Base-by-base conservation (phyloP, 2,797 vertebrate genomes). In the Anas flavirostris region DNA sequence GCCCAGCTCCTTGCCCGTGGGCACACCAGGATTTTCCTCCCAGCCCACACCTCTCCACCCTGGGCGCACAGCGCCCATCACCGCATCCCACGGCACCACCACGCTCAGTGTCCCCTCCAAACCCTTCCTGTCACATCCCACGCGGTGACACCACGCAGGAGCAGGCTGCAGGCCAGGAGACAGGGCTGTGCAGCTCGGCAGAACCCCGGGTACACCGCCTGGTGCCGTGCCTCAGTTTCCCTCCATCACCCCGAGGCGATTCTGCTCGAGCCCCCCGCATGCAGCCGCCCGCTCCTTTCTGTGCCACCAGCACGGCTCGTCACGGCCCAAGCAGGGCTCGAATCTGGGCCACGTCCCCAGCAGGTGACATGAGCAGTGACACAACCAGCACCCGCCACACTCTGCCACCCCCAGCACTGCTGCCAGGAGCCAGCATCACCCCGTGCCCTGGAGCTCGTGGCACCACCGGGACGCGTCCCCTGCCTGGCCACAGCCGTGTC, bases 401-500 rank as follows among this genome's bases (percentile, higher is more conserved):
- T 37, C 80, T 21, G 9, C 52, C 82, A 92, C 80, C 62, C 58
- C 46, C 86, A 59, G 63, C 55, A 9, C 4, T 14, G 2, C n/a
- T 69, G 41, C 62, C 68, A 44, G 16, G 39, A 84, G 37, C 5
- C 2, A 78, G 82, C 55, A 14, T 48, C 86, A 53, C 70, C 22
- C 60, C 7, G 0, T 0, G 0, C 12, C 46, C 73, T 48, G 28
- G 21, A 43, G 66, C 62, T 81, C 0, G 0, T 21, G 21, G 17
- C 44, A 33, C 23, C 7, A 1, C 5, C 5, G 2, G 26, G 37
- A 72, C 0, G 0, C 58, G 53, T 2, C 15, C 64, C 2, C 0
- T 2, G 8, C n/a, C 63, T 4, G 0, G 28, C 1, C 16, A 63
- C 33, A 2, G 13, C 81, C 9, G 8, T 0, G 0, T 9, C 33